Percentiles rank a stretch among this genome's conserved stretches.
phyloP scores from a whole-genome alignment of 2,888 invertebrate species.

The Tachina fera region DNA sequence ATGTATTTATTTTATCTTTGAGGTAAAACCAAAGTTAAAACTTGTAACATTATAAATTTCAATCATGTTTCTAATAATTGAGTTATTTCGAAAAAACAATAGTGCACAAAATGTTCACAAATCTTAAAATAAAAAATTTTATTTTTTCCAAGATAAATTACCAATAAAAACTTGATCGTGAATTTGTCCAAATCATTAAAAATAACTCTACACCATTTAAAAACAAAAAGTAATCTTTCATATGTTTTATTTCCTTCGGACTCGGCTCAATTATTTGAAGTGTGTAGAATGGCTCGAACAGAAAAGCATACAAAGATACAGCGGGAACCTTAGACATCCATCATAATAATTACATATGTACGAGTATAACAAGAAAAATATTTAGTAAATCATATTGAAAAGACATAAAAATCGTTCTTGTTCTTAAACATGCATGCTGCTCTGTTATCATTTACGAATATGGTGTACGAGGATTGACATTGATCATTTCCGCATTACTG shows the following conservation, averaged over 20 bases:
- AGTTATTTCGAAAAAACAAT: not conserved
- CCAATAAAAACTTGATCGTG: not conserved
- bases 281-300: slow-evolving; percentile 6
- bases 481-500: slow-evolving; percentile 95
- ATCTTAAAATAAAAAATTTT: not conserved
- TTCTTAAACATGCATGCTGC: slow-evolving; percentile 23
- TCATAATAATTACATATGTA: slow-evolving; percentile 1
- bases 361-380: slow-evolving; percentile 16
- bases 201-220: not conserved
- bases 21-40: slow-evolving; percentile 15
- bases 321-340: not conserved
- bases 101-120: not conserved
- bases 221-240: not conserved
- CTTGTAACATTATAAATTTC: too few relatives aligned
- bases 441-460: slow-evolving; percentile 86
- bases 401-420: slow-evolving; percentile 8
- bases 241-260: not conserved
- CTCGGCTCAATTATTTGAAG: not conserved
- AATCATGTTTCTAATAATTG: too few relatives aligned
- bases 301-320: not conserved
- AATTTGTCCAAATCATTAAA: not conserved
- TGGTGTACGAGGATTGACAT: slow-evolving; percentile 93
- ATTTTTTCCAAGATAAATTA: too few relatives aligned
- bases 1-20: not conserved
- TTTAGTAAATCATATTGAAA: slow-evolving; percentile 19